Conservation (phyloP, 35 echinoderm and acorn worm species). For the Hemicentrotus pulcherrimus region DNA sequence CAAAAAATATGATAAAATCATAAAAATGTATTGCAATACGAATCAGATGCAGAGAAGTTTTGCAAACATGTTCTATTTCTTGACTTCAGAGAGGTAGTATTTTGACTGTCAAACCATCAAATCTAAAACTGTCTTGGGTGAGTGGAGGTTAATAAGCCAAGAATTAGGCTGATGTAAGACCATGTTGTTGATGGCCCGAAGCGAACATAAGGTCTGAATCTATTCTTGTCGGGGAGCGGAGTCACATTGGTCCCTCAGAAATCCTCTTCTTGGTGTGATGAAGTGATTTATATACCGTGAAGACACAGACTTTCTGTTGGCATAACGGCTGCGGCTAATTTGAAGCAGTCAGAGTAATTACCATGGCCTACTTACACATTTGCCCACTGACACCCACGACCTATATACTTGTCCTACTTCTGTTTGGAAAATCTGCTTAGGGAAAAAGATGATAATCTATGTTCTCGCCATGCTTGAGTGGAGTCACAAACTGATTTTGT, state of each 20-base stretch:
- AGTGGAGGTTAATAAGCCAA: neutral
- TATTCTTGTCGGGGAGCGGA: neutral
- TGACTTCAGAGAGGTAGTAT: neutral
- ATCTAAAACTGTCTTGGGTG: neutral
- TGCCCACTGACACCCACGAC: neutral
- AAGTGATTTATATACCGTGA: constrained; percentile 7
- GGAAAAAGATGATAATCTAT: neutral
- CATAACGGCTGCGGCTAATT: neutral
- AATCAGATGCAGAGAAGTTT: neutral
- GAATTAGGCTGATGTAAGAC: constrained; percentile 1
- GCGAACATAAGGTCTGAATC: neutral
- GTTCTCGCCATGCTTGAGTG: neutral
- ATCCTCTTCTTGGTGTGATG: neutral
- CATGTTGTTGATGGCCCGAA: neutral
- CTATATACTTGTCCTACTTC: neutral
- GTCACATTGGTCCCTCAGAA: neutral
- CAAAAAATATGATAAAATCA: neutral
- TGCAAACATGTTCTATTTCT: neutral
- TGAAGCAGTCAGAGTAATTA: constrained; percentile 6
- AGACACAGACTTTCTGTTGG: neutral
- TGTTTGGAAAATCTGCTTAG: neutral
- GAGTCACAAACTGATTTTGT: neutral
- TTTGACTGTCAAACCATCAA: neutral
- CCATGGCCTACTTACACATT: constrained; percentile 9
- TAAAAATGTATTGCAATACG: neutral